These are phyloP conservation scores for Pluvianellus socialis DNA, from an alignment of 2,113 vertebrate species.

Conservation along the genomic window DNA sequence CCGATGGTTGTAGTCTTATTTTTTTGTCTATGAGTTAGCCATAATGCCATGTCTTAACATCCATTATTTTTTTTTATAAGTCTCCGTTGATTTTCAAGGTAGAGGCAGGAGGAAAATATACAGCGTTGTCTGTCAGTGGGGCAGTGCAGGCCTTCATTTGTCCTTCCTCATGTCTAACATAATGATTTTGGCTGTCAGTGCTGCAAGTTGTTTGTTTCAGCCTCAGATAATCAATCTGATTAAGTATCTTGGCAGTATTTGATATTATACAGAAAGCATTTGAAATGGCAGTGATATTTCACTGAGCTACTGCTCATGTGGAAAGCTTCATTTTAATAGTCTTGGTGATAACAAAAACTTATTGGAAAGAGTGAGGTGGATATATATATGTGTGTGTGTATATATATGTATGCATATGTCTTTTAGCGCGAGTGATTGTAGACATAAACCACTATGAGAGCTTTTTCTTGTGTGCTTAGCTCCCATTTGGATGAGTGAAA, in stretches of 20 bases:
- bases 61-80: not conserved
- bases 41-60: not conserved
- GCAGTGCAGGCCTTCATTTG: not conserved
- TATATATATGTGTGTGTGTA: not conserved
- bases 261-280: slow-evolving; percentile 8
- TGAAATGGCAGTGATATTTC: not conserved
- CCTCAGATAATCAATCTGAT: slow-evolving; percentile 36
- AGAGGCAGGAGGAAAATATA: not conserved
- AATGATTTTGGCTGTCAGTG: not conserved
- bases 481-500: not conserved
- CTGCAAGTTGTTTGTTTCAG: slow-evolving; percentile 37
- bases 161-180: not conserved
- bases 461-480: not conserved
- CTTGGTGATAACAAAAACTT: not conserved
- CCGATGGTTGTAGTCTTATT: not conserved
- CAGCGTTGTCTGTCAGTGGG: not conserved
- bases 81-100: not conserved
- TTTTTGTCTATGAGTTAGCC: not conserved
- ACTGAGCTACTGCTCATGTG: not conserved
- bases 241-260: slow-evolving; percentile 38
- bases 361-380: not conserved
- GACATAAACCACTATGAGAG: not conserved
- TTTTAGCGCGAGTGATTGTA: not conserved
- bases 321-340: slow-evolving; percentile 12
- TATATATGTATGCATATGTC: not conserved